A percentile compares a stretch with the other conserved stretches of the same genome.
Conservation (phyloP, 2,888 invertebrate genomes). For the Hoplodrina blanda region DNA sequence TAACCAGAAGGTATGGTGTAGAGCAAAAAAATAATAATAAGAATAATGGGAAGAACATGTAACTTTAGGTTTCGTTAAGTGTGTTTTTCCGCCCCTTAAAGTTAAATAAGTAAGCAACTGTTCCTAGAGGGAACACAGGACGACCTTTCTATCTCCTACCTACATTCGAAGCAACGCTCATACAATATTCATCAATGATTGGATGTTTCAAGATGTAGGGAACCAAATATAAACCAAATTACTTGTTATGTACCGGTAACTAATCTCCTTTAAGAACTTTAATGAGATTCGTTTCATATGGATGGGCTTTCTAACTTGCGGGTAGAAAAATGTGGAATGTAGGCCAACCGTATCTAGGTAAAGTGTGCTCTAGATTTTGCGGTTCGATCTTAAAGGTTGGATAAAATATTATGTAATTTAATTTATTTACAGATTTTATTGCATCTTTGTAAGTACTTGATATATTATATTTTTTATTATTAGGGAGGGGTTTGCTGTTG, state of each 20-base stretch:
- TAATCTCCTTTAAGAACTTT: constrained; percentile 33
- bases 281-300: constrained; percentile 20
- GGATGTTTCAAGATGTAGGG: constrained; percentile 18
- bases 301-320: not conserved
- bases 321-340: constrained; percentile 31
- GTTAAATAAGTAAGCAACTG: constrained; percentile 32
- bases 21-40: too few relatives aligned
- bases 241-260: constrained; percentile 13
- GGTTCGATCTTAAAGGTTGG: not conserved
- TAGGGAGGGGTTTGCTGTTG: too few relatives aligned
- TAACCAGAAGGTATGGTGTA: too few relatives aligned
- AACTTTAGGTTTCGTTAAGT: too few relatives aligned
- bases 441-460: too few relatives aligned
- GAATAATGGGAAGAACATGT: too few relatives aligned
- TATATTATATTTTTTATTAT: too few relatives aligned
- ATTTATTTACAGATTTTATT: too few relatives aligned
- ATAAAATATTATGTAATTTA: not conserved
- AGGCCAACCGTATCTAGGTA: constrained; percentile 19
- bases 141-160: constrained; percentile 20
- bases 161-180: constrained; percentile 22
- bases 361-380: constrained; percentile 8
- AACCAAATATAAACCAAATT: constrained; percentile 38
- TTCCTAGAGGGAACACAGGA: not conserved
- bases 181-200: constrained; percentile 53
- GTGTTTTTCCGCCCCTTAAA: too few relatives aligned